Evolutionary conservation across 2,888 invertebrate species (phyloP).

Genomic region (Podabrus alpinus): DNA sequence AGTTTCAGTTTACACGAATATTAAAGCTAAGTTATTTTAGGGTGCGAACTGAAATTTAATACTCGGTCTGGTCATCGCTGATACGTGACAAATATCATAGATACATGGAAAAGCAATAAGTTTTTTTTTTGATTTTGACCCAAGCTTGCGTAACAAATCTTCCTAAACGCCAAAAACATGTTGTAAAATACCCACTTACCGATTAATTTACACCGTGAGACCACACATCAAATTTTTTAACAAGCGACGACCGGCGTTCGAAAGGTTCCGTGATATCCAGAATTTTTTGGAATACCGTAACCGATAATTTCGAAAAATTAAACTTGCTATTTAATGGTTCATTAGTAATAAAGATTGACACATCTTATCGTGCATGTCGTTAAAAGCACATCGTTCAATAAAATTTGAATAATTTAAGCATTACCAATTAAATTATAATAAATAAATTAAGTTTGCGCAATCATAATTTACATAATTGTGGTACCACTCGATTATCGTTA

Average conservation of each 20-base stretch:
- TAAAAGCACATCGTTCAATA: neutral
- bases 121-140: neutral
- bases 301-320: neutral
- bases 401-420: neutral
- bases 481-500: neutral
- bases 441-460: neutral
- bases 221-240: neutral
- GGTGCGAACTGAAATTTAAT: constrained; percentile 24
- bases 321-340: neutral
- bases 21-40: constrained; percentile 9
- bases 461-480: neutral
- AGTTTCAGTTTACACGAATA: neutral
- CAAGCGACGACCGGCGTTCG: neutral
- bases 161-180: neutral
- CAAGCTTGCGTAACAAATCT: neutral
- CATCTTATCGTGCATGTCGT: neutral
- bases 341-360: neutral
- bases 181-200: neutral
- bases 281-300: neutral
- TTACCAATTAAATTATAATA: neutral
- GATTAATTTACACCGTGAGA: neutral
- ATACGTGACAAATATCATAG: constrained; percentile 27
- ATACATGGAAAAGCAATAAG: constrained; percentile 15
- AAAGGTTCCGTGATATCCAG: neutral
- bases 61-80: constrained; percentile 17